Evolutionary conservation across 1,140 invertebrate species (phyloP).

Genomic region (Conopomorpha cramerella): DNA sequence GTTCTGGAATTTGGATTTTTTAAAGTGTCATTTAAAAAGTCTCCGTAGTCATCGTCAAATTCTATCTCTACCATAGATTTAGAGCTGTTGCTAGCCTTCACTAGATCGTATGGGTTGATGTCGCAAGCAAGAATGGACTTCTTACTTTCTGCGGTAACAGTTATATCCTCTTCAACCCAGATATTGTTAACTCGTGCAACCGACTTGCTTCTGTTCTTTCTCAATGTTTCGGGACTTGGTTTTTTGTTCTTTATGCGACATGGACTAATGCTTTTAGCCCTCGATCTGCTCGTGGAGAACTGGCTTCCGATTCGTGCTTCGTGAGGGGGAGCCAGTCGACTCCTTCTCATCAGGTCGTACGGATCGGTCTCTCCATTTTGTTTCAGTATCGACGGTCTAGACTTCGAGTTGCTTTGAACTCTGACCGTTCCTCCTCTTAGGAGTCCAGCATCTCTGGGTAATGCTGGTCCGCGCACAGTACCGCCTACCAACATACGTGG

Average conservation of each 20-base stretch:
- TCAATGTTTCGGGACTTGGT: conserved; percentile 41
- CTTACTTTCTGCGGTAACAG: conserved; percentile 56
- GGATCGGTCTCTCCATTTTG: conserved; percentile 67
- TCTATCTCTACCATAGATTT: conserved; percentile 42
- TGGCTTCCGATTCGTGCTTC: conserved; percentile 58
- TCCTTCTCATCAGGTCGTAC: conserved; percentile 79
- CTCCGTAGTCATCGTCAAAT: conserved; percentile 42
- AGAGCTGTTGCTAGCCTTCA: conserved; percentile 54
- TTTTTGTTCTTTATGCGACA: conserved; percentile 49
- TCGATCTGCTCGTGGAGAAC: conserved; percentile 53
- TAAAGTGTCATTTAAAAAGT: conserved; percentile 34
- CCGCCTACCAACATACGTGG: conserved; percentile 60
- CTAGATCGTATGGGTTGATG: conserved; percentile 83
- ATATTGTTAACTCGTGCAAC: conserved; percentile 51
- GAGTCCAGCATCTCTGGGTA: conserved; percentile 40
- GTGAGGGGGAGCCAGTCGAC: conserved; percentile 67
- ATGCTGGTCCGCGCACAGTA: conserved; percentile 60
- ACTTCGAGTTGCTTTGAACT: conserved; percentile 61
- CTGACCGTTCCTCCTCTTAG: conserved; percentile 65
- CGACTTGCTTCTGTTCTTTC: conserved; percentile 51
- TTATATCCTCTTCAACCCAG: conserved; percentile 55
- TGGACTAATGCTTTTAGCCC: conserved; percentile 67
- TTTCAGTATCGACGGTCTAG: conserved; percentile 65
- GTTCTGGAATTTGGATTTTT: conserved; percentile 20
- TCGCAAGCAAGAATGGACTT: conserved; percentile 82